Percentiles rank a stretch among this genome's conserved stretches.
Conservation (phyloP, 2,888 invertebrate genomes). For the Glaucopsyche alexis region DNA sequence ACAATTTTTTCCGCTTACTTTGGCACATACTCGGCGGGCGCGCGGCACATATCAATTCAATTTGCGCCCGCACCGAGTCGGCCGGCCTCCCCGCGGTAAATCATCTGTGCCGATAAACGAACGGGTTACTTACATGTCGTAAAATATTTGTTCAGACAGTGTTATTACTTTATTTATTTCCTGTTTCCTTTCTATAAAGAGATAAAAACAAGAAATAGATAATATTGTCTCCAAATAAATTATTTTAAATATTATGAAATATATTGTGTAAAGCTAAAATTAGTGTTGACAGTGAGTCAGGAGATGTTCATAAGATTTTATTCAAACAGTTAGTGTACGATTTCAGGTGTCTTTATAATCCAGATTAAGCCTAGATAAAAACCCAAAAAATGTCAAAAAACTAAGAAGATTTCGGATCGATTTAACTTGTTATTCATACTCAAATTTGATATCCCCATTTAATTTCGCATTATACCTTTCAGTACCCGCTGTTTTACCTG, state of each 20-base stretch:
- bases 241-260: background rate
- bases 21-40: constrained; percentile 56
- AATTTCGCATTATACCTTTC: background rate
- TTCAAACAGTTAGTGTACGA: no score
- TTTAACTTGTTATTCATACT: no score
- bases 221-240: no score
- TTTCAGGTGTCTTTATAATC: no score
- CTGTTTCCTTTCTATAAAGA: background rate
- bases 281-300: no score
- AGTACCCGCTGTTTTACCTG: background rate
- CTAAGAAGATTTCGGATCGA: no score
- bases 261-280: background rate
- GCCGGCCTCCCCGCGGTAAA: constrained; percentile 64
- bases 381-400: no score
- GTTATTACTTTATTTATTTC: constrained; percentile 13
- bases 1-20: constrained; percentile 64
- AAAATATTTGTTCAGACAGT: constrained; percentile 9
- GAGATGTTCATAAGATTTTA: no score
- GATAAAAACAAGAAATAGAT: no score
- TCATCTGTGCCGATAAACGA: constrained; percentile 70
- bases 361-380: no score
- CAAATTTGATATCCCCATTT: background rate
- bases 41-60: constrained; percentile 79
- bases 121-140: constrained; percentile 13
- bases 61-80: constrained; percentile 58